phyloP scores from a whole-genome alignment of 2,113 vertebrate species.

The Takifugu flavidus region DNA sequence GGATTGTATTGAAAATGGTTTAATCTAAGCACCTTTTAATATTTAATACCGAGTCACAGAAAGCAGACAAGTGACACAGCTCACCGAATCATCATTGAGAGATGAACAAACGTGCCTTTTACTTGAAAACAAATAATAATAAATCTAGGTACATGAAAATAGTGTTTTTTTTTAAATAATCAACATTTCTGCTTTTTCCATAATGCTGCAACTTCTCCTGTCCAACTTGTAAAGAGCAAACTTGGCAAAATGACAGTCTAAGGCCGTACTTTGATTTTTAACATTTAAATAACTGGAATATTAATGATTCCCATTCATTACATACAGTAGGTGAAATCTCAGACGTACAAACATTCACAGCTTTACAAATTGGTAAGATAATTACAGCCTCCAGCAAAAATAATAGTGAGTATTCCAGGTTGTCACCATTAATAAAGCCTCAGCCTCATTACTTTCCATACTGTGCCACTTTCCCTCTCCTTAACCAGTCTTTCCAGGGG shows the following conservation, averaged over 20 bases:
- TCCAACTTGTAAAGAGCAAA: constrained; percentile 23
- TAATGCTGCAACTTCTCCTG: constrained; percentile 11
- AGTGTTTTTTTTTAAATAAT: constrained; percentile 17
- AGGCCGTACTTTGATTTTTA: constrained; percentile 5
- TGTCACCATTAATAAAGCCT: constrained; percentile 8
- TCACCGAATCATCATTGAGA: constrained; percentile 20
- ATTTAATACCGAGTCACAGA: constrained; percentile 38
- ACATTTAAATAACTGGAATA: constrained; percentile 40
- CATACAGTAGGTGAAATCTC: constrained; percentile 22
- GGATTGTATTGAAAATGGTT: too few relatives aligned
- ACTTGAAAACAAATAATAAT: not conserved
- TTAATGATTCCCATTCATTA: constrained; percentile 21
- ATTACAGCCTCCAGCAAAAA: constrained; percentile 37
- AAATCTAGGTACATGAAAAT: constrained; percentile 14
- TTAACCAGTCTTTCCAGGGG: constrained; percentile 76
- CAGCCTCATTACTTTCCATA: constrained; percentile 55
- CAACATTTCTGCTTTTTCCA: constrained; percentile 1
- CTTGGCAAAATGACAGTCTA: not conserved
- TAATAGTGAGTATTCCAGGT: not conserved
- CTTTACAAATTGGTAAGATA: constrained; percentile 39
- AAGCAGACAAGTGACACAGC: constrained; percentile 5
- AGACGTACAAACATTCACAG: constrained; percentile 27
- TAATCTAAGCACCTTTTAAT: constrained; percentile 22
- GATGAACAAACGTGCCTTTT: constrained; percentile 1
- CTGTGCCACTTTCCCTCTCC: constrained; percentile 61